Conservation (phyloP, 2,888 invertebrate species). For the Apantesis nais region DNA sequence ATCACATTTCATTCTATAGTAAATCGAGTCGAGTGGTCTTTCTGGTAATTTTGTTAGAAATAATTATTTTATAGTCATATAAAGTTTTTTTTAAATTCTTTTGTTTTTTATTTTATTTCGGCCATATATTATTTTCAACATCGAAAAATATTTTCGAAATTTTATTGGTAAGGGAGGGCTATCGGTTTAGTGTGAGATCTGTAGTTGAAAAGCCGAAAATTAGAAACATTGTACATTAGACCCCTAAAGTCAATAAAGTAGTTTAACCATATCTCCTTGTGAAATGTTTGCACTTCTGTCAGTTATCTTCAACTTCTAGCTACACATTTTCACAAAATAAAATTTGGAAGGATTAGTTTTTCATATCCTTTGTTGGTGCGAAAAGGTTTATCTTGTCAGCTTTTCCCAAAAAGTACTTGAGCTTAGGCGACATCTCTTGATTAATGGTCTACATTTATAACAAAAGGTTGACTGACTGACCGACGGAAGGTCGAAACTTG, state of each 20-base stretch:
- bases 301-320: not conserved
- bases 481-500: slow-evolving; percentile 40
- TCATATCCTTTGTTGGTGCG: slow-evolving; percentile 51
- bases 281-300: not conserved
- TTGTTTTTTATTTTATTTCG: too few species aligned
- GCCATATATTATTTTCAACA: too few species aligned
- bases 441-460: slow-evolving; percentile 57
- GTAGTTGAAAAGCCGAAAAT: too few species aligned
- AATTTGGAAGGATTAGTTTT: slow-evolving; percentile 41
- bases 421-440: slow-evolving; percentile 56
- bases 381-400: slow-evolving; percentile 61
- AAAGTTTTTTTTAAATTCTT: too few species aligned
- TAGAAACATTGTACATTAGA: too few species aligned
- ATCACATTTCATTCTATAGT: too few species aligned
- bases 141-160: too few species aligned
- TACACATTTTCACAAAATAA: not conserved
- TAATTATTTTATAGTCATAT: too few species aligned
- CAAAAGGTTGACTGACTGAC: slow-evolving; percentile 59
- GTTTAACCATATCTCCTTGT: not conserved
- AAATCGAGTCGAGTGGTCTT: too few species aligned
- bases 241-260: not conserved
- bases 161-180: too few species aligned
- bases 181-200: too few species aligned
- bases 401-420: slow-evolving; percentile 57
- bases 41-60: too few species aligned